Conservation (phyloP, 2,888 invertebrate genomes). For the Hyposoter didymator region DNA sequence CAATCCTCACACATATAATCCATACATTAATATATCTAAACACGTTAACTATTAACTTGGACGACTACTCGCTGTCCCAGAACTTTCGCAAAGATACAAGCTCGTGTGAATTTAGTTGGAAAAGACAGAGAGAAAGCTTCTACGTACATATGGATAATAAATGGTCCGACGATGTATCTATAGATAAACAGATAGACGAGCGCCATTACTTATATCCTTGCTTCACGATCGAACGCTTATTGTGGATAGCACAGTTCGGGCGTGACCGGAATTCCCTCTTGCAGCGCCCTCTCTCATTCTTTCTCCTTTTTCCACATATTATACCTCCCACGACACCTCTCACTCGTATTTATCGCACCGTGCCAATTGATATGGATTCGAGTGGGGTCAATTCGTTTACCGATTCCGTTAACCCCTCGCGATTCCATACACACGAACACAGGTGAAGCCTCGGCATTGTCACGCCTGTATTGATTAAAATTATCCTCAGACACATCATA, state of each 20-base stretch:
- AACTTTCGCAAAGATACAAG: conserved; percentile 7
- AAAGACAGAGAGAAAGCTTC: conserved; percentile 12
- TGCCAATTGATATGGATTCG: conserved; percentile 65
- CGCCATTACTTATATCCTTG: conserved; percentile 59
- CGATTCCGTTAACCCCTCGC: conserved; percentile 18
- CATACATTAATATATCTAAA: conserved; percentile 7
- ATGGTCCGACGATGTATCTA: background rate
- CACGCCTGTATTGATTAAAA: background rate
- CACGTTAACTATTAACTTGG: background rate
- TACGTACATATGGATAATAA: conserved; percentile 13
- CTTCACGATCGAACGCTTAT: conserved; percentile 58
- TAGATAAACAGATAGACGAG: conserved; percentile 43
- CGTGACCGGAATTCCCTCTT: conserved; percentile 60
- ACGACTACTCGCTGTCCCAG: conserved; percentile 13
- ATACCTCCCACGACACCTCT: conserved; percentile 26
- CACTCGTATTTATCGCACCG: conserved; percentile 59
- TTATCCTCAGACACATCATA: background rate
- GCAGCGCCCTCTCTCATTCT: conserved; percentile 16
- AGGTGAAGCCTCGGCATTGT: background rate
- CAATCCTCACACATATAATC: background rate
- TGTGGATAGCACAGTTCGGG: conserved; percentile 58
- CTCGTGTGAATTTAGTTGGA: conserved; percentile 6
- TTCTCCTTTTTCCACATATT: conserved; percentile 20
- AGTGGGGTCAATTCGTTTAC: conserved; percentile 38
- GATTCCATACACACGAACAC: background rate